Base-by-base conservation (phyloP, 2,797 vertebrate species). In the Eleutherodactylus coqui region DNA sequence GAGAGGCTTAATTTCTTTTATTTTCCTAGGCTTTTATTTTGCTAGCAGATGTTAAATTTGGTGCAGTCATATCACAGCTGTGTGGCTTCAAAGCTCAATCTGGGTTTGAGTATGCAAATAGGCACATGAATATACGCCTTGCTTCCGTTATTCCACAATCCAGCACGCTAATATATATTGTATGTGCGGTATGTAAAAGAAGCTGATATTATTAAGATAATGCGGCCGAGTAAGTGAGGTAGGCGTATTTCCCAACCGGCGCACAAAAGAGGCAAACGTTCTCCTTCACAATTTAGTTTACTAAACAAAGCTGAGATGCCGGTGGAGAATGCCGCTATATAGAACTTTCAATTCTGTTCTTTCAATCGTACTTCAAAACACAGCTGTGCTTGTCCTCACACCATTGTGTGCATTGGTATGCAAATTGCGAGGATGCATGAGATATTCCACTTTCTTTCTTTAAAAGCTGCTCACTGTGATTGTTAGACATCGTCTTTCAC, bases 391-490 rank as follows among this genome's bases (percentile, higher is more conserved):
- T 73, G 75, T 45, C 77, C 82, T 53, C 62, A 27, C 75, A 79
- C 86, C 82, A 75, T 87, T 80, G 69, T 87, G 76, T 78, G 49
- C 86, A 87, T 84, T 87, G 75, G 86, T 72, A 87, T 87, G 86
- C 81, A 87, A 87, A 87, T 87, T 55, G 29, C 53, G 58, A 79
- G 79, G 72, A 87, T 87, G 82, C 34, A 84, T 87, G 86, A 84
- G 79, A 87, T 87, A 75, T 87, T 84, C 72, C 69, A 84, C 82
- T 84, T 72, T 91, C 83, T 88, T 89, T 88, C 21, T 89, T 91
- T 85, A 88, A 92, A 93, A 92, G 92, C 91, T 88, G 89, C 90
- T 88, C 90, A 24, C 41, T 58, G 24, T 92, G 89, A 89, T 93
- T 88, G 88, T 90, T 90, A 88, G 77, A 91, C 92, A 91, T 90